A percentile compares a stretch with the other conserved stretches of the same genome.
Evolutionary conservation across 2,888 invertebrate genomes (phyloP).

Genomic region (Pristionchus arcanus): DNA sequence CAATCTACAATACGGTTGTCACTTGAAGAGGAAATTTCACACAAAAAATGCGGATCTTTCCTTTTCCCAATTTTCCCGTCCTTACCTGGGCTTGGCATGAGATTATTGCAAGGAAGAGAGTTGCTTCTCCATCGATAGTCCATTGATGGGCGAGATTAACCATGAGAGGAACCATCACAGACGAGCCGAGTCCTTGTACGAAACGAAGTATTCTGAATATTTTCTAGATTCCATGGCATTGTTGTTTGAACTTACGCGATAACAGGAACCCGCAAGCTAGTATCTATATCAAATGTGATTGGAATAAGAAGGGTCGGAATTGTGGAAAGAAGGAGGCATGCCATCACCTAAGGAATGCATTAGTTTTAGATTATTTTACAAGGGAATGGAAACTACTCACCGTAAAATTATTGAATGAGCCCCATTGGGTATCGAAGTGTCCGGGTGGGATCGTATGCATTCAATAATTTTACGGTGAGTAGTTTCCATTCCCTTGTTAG

Average conservation of each 20-base stretch:
- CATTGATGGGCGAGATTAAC: not conserved
- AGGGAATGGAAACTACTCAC: no score
- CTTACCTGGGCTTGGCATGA: not conserved
- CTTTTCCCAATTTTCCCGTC: not conserved
- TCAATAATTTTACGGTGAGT: no score
- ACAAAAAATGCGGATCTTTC: not conserved
- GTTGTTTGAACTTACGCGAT: not conserved
- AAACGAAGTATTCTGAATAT: not conserved
- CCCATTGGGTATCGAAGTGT: no score
- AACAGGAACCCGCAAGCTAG: not conserved
- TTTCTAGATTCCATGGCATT: not conserved
- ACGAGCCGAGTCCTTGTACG: not conserved
- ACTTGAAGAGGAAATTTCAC: not conserved
- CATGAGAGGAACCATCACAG: not conserved
- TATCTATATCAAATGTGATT: not conserved
- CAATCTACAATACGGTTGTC: not conserved
- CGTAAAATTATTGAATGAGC: no score
- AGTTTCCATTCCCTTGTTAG: no score
- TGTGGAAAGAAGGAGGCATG: not conserved
- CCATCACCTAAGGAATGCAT: not conserved
- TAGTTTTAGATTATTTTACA: no score
- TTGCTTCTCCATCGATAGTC: not conserved
- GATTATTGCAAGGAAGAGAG: not conserved
- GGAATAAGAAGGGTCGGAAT: not conserved
- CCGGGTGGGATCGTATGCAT: no score